These are phyloP conservation scores for Eledone cirrhosa DNA, from an alignment of 2,888 invertebrate species.

Conservation along the genomic window DNA sequence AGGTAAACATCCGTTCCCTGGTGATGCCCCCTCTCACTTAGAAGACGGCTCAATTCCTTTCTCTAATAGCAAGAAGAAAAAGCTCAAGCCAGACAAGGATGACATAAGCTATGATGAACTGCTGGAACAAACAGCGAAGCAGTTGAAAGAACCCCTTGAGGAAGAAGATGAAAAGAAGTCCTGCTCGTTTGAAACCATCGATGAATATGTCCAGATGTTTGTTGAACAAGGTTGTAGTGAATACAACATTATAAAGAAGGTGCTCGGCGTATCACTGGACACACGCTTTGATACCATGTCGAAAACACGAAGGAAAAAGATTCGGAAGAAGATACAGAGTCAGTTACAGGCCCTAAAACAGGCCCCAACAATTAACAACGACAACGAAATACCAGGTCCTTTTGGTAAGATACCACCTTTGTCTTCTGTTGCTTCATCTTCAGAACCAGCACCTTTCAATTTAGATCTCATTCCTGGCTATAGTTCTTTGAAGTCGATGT, in stretches of 20 bases:
- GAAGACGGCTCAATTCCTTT: neutral
- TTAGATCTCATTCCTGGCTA: neutral
- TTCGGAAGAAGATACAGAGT: conserved; percentile 8
- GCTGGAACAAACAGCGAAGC: neutral
- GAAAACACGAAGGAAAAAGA: neutral
- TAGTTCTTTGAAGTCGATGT: neutral
- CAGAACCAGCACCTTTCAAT: neutral
- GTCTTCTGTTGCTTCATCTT: neutral
- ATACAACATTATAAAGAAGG: conserved; percentile 13
- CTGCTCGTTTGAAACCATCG: neutral
- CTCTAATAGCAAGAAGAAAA: neutral
- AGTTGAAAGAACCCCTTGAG: neutral
- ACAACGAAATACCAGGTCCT: no score
- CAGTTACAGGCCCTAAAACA: conserved; percentile 2
- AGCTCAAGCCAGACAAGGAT: neutral
- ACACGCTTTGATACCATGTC: conserved; percentile 12
- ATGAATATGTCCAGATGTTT: neutral
- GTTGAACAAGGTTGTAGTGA: neutral
- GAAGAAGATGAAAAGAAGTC: neutral
- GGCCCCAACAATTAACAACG: neutral
- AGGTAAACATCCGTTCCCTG: neutral
- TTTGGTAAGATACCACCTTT: neutral
- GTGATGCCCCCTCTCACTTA: neutral
- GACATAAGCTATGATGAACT: neutral
- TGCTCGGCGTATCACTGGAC: neutral